Percentiles rank a stretch among this genome's conserved stretches.
Evolutionary conservation across 2,113 vertebrate genomes (phyloP).

Genomic region (Hippotragus niger): DNA sequence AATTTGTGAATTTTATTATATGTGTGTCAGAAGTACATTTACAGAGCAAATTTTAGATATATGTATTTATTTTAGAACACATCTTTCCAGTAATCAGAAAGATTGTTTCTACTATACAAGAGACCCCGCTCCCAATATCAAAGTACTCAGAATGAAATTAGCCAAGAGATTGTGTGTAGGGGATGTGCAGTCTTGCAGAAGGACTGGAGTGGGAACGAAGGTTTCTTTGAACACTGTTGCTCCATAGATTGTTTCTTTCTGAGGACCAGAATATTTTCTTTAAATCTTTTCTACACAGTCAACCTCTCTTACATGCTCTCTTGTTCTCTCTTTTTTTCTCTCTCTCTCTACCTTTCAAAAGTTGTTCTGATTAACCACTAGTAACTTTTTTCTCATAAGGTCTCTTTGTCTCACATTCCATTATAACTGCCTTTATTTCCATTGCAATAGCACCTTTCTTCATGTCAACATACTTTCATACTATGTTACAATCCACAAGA

Average conservation of each 20-base stretch:
- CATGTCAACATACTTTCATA: not conserved
- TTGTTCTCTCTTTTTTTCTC: accelerated
- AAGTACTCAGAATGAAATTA: not conserved
- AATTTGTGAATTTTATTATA: not conserved
- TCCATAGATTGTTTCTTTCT: not conserved
- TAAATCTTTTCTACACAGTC: not conserved
- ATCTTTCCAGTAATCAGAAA: not conserved
- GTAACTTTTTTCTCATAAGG: not conserved
- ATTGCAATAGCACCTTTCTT: not conserved
- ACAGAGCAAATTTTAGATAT: not conserved
- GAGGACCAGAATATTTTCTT: not conserved
- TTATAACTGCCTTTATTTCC: not conserved
- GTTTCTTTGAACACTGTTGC: not conserved
- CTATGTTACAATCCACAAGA: not conserved
- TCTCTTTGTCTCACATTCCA: not conserved
- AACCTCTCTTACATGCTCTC: not conserved
- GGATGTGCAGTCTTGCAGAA: not conserved
- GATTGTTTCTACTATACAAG: not conserved
- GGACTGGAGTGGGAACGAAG: not conserved
- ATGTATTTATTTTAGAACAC: not conserved
- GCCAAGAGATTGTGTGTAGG: not conserved
- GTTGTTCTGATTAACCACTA: not conserved
- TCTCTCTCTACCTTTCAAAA: not conserved
- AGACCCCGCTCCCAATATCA: not conserved
- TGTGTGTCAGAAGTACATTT: not conserved